Percentiles rank a stretch among this genome's conserved stretches.
Evolutionary conservation across 2,888 invertebrate species (phyloP).

Genomic region (Xestia sexstrigata): DNA sequence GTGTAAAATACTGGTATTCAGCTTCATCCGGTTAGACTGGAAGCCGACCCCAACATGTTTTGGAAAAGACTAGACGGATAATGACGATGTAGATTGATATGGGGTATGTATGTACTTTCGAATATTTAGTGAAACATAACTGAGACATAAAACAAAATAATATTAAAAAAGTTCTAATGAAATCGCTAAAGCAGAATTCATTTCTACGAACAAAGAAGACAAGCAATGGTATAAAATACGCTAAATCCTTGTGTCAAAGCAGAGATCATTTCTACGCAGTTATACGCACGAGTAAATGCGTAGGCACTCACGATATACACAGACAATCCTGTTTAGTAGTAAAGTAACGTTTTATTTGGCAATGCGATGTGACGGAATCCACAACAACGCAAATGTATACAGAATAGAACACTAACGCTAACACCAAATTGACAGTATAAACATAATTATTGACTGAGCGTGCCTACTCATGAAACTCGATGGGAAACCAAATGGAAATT

Average conservation of each 20-base stretch:
- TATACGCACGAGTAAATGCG: conserved; percentile 1
- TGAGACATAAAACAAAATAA: neutral
- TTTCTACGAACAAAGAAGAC: neutral
- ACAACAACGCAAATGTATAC: conserved; percentile 48
- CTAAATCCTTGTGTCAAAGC: conserved; percentile 5
- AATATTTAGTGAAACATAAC: neutral
- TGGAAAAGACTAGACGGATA: neutral
- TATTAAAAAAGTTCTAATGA: neutral
- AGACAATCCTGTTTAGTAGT: conserved; percentile 10
- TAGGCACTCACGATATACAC: conserved; percentile 6
- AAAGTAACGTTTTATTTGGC: conserved; percentile 50
- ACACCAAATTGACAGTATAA: conserved; percentile 47
- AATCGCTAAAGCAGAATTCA: neutral
- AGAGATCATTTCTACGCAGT: conserved; percentile 4
- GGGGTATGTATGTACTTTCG: neutral
- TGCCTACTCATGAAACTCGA: conserved; percentile 43
- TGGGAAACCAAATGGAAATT: conserved; percentile 15
- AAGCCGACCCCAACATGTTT: neutral
- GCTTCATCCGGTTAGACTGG: neutral
- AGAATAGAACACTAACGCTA: conserved; percentile 37
- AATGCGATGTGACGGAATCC: conserved; percentile 34
- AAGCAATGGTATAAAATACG: neutral
- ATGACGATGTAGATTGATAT: neutral
- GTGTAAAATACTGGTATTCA: neutral
- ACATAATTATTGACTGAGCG: conserved; percentile 50